phyloP scores from a whole-genome alignment of 2,797 vertebrate species.

The Onychomys torridus region DNA sequence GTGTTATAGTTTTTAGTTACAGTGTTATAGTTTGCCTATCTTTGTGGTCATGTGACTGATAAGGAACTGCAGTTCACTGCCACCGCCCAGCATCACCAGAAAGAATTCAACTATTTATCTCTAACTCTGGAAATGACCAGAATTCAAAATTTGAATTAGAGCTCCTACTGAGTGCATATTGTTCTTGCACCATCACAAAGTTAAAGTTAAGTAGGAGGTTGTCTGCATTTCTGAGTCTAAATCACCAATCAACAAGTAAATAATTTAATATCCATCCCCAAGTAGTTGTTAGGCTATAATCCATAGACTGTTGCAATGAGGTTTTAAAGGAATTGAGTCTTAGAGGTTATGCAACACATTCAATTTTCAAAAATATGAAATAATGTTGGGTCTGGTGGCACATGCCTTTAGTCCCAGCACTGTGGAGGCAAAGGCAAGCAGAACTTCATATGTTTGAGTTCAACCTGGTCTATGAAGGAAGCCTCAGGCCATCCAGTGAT shows the following conservation, averaged over 20 bases:
- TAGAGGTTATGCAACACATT: not conserved
- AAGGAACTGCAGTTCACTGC: not conserved
- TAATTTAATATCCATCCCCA: not conserved
- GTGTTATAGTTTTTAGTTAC: too few relatives aligned
- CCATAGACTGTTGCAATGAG: not conserved
- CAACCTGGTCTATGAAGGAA: not conserved
- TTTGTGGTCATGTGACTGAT: not conserved
- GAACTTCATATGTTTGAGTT: not conserved
- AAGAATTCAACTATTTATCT: not conserved
- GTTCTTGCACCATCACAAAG: not conserved
- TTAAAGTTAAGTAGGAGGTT: not conserved
- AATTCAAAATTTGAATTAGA: not conserved
- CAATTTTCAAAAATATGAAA: not conserved
- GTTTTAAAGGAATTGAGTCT: not conserved
- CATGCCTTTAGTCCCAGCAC: not conserved
- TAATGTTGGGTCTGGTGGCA: not conserved
- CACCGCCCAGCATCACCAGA: not conserved
- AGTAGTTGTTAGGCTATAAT: not conserved
- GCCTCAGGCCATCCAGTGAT: not conserved
- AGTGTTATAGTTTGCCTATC: too few relatives aligned
- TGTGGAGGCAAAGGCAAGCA: not conserved
- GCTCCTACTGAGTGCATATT: not conserved
- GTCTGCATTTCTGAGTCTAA: not conserved
- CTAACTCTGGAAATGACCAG: not conserved
- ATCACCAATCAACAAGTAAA: not conserved